A percentile compares a stretch with the other conserved stretches of the same genome.
Evolutionary conservation across 2,888 invertebrate species (phyloP).

Genomic region (Listrodromus nycthemerus): DNA sequence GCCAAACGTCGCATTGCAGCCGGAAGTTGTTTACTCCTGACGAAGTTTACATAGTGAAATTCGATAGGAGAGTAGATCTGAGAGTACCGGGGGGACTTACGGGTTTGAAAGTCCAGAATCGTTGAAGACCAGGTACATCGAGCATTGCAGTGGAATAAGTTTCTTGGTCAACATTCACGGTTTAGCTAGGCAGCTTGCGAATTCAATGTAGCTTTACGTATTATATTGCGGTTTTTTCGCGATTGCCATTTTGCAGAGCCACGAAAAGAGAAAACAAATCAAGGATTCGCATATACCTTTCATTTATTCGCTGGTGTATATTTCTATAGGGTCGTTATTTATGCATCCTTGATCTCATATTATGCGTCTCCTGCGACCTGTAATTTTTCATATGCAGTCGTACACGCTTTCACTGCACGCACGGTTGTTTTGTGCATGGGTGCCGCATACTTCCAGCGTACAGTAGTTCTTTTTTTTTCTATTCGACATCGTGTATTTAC

Average conservation of each 20-base stretch:
- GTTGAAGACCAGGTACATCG: neutral
- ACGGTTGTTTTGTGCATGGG: neutral
- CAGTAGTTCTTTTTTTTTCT: neutral
- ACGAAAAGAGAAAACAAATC: neutral
- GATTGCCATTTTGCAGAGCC: neutral
- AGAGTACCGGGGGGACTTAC: neutral
- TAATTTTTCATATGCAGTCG: constrained; percentile 13
- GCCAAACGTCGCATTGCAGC: constrained; percentile 12
- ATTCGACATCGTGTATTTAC: neutral
- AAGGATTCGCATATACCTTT: neutral
- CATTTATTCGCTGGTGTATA: neutral
- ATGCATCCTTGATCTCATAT: neutral
- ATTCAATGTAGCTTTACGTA: neutral
- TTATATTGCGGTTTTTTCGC: too few species aligned
- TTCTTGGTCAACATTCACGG: neutral
- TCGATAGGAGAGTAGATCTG: neutral
- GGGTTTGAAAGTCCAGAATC: neutral
- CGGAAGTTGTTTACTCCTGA: constrained; percentile 16
- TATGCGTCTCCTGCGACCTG: neutral
- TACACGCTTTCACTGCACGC: neutral
- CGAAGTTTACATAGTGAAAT: constrained; percentile 12
- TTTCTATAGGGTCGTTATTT: neutral
- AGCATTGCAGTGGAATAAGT: neutral
- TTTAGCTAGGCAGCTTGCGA: neutral
- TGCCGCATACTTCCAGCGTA: neutral